A percentile compares a stretch with the other conserved stretches of the same genome.
These are phyloP conservation scores for Rhabdomys pumilio DNA, from an alignment of 2,797 vertebrate species.

Conservation along the genomic window DNA sequence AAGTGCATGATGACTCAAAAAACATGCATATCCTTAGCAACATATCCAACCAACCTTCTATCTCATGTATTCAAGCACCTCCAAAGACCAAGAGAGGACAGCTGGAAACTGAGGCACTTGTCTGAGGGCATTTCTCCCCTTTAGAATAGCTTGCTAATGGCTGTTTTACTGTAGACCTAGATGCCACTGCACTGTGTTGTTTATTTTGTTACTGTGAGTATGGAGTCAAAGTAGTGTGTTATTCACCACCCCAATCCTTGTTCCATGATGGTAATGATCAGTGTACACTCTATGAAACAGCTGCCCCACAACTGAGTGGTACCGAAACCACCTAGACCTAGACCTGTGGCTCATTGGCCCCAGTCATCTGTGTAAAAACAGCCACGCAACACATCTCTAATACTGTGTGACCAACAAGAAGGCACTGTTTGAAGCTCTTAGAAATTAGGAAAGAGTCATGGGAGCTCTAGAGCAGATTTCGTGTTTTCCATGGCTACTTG, in stretches of 20 bases:
- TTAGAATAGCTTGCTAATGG: neutral
- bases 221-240: neutral
- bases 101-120: neutral
- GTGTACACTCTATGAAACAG: neutral
- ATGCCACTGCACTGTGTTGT: neutral
- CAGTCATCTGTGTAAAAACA: neutral
- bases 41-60: no score
- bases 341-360: no score
- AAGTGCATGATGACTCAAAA: neutral
- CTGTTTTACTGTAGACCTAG: neutral
- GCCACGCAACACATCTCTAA: neutral
- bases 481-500: neutral
- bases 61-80: neutral
- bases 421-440: neutral
- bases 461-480: neutral
- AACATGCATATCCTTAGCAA: neutral
- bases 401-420: neutral
- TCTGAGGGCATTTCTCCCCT: neutral
- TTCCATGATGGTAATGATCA: neutral
- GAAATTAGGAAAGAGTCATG: fast-evolving
- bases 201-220: neutral
- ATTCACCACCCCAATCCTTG: neutral
- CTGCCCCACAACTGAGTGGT: neutral
- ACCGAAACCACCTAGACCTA: neutral
- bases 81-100: no score